Evolutionary conservation across 2,113 vertebrate species (phyloP).

Genomic region (Anguilla rostrata): DNA sequence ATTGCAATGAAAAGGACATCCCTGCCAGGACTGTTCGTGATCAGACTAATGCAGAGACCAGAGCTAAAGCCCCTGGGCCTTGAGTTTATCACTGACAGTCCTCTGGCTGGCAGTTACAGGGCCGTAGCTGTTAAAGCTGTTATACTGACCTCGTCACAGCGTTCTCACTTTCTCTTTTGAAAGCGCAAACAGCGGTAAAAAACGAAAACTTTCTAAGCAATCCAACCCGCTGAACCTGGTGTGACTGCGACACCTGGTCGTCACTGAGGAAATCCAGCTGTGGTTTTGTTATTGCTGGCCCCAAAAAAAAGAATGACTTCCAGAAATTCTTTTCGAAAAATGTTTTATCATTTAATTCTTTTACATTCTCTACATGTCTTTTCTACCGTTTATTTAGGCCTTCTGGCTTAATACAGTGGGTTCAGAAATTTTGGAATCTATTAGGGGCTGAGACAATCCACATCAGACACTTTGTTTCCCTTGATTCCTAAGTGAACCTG

Average conservation of each 20-base stretch:
- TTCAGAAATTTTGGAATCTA: neutral
- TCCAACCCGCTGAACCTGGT: neutral
- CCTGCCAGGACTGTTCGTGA: neutral
- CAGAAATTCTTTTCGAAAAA: neutral
- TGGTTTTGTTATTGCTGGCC: no score
- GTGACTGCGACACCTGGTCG: neutral
- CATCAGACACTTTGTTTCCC: neutral
- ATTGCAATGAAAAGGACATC: constrained; percentile 16
- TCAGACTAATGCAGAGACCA: neutral
- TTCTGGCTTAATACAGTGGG: neutral
- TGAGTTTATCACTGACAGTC: neutral
- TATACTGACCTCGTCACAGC: no score
- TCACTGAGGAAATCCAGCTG: no score
- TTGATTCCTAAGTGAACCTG: no score
- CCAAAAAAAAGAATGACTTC: no score
- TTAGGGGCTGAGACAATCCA: neutral
- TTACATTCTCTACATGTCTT: neutral
- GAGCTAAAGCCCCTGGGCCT: neutral
- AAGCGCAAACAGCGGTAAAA: neutral
- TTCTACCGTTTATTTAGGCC: neutral
- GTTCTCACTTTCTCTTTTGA: neutral
- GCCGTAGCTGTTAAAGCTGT: neutral
- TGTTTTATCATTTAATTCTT: neutral
- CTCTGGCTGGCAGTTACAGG: neutral
- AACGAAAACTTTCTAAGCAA: neutral